Conservation (phyloP, 1,140 invertebrate species). For the Physella acuta region DNA sequence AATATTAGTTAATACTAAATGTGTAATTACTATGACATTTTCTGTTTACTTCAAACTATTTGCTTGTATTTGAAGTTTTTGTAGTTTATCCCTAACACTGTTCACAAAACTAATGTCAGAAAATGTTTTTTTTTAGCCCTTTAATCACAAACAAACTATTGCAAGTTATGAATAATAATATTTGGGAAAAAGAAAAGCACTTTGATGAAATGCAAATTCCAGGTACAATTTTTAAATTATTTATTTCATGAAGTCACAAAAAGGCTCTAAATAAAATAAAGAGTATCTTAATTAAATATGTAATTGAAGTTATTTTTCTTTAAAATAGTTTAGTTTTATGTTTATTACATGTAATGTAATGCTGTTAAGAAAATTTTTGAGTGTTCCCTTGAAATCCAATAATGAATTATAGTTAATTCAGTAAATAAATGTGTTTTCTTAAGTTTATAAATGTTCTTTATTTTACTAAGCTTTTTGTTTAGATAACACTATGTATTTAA, state of each 20-base stretch:
- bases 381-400: not conserved
- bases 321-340: not conserved
- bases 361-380: not conserved
- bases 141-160: not conserved
- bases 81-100: not conserved
- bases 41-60: not conserved
- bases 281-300: not conserved
- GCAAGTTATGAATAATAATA: not conserved
- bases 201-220: slow-evolving; percentile 10
- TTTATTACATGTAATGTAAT: not conserved
- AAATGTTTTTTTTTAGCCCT: not conserved
- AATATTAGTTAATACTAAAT: not conserved
- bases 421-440: too few relatives aligned
- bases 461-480: too few relatives aligned
- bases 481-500: too few relatives aligned
- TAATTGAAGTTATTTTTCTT: too few relatives aligned
- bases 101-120: not conserved
- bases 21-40: not conserved
- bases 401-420: too few relatives aligned
- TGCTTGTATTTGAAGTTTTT: not conserved
- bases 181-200: slow-evolving; percentile 1
- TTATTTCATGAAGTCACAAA: not conserved
- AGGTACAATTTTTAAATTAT: too few relatives aligned
- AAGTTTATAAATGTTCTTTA: too few relatives aligned
- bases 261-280: not conserved